These are phyloP conservation scores for Sericinus montela DNA, from an alignment of 2,888 invertebrate genomes.

Conservation along the genomic window DNA sequence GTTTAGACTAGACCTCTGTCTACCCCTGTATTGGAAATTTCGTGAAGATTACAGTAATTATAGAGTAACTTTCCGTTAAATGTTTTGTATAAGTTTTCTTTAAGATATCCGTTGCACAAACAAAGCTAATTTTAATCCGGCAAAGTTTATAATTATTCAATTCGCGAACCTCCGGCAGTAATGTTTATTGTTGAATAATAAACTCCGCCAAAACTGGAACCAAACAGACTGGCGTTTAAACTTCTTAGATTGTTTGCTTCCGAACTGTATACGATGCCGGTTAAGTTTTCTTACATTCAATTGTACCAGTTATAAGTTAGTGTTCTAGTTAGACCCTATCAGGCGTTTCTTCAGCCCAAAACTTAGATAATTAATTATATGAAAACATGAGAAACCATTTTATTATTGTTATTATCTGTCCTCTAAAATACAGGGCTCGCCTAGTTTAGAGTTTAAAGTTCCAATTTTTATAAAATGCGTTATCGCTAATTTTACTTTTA, in stretches of 20 bases:
- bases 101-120: constrained; percentile 3
- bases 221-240: constrained; percentile 17
- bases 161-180: constrained; percentile 10
- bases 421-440: too few species aligned
- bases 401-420: too few species aligned
- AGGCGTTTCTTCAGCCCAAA: too few species aligned
- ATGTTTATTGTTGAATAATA: constrained; percentile 22
- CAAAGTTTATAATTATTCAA: constrained; percentile 22
- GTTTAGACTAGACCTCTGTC: too few species aligned
- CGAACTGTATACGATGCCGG: constrained; percentile 15
- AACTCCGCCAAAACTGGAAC: constrained; percentile 20
- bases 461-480: too few species aligned
- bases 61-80: neutral
- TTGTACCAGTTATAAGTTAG: constrained; percentile 11
- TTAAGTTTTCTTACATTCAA: constrained; percentile 16
- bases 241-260: constrained; percentile 19
- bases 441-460: too few species aligned
- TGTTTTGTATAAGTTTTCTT: too few species aligned
- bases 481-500: too few species aligned
- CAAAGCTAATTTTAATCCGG: constrained; percentile 14
- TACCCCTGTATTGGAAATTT: too few species aligned
- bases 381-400: too few species aligned
- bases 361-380: too few species aligned
- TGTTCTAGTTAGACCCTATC: neutral
- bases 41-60: neutral